These are phyloP conservation scores for Potorous gilbertii DNA, from an alignment of 2,797 vertebrate species.

Conservation along the genomic window DNA sequence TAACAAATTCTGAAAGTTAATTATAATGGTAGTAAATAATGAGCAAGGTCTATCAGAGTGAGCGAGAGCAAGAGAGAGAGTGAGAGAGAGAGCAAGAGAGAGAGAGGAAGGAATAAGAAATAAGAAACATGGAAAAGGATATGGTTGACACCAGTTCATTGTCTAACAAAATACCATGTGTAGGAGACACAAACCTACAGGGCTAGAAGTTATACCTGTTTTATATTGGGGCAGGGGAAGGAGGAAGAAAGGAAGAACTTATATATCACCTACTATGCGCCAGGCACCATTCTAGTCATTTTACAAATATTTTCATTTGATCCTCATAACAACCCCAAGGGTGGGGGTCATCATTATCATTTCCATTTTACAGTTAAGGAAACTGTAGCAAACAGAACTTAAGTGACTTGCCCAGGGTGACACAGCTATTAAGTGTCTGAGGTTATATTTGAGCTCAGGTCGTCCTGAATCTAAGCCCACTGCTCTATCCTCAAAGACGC, in stretches of 20 bases:
- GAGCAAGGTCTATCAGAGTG: background rate
- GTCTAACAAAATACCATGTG: background rate
- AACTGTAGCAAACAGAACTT: background rate
- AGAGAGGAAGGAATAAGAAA: too few species aligned
- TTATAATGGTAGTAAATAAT: background rate
- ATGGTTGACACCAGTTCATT: background rate
- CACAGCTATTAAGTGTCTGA: background rate
- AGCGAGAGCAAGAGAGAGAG: too few species aligned
- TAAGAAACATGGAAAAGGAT: too few species aligned
- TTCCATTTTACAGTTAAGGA: background rate
- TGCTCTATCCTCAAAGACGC: background rate
- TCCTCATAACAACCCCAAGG: background rate
- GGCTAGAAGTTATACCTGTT: background rate
- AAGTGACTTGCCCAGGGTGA: background rate
- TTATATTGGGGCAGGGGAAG: too few species aligned
- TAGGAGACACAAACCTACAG: background rate
- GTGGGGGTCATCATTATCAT: background rate
- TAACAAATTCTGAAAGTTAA: background rate
- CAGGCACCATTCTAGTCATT: background rate
- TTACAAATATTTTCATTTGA: background rate
- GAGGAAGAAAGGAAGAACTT: background rate
- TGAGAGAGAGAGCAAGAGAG: too few species aligned
- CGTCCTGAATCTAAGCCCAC: background rate
- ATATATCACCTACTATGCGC: background rate
- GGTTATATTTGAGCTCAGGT: background rate